Conservation (phyloP, 2,888 invertebrate genomes). For the Atherix ibis region DNA sequence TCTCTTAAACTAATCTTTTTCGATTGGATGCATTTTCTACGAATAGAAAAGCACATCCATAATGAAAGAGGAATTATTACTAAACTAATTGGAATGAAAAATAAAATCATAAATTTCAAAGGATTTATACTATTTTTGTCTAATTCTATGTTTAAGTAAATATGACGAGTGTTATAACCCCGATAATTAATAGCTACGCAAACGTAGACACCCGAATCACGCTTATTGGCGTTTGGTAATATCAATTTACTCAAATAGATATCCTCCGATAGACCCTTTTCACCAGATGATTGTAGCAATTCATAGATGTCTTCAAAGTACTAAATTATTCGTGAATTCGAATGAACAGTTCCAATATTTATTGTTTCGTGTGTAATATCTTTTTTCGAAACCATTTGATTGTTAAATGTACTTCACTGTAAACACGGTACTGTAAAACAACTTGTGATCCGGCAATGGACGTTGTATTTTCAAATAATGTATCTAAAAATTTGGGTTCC, state of each 20-base stretch:
- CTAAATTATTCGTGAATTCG: too few species aligned
- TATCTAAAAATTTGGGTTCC: conserved; percentile 24
- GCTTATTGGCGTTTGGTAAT: conserved; percentile 19
- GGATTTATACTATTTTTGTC: conserved; percentile 18
- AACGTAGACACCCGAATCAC: conserved; percentile 26
- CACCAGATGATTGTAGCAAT: conserved; percentile 20
- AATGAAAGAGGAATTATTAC: too few species aligned
- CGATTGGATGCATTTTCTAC: too few species aligned
- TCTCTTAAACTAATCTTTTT: too few species aligned
- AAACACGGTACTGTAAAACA: conserved; percentile 27
- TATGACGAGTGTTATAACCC: conserved; percentile 25
- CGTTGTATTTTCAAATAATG: conserved; percentile 22
- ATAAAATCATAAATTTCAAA: conserved; percentile 21
- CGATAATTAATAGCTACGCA: conserved; percentile 28
- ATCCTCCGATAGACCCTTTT: conserved; percentile 21
- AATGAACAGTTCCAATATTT: too few species aligned
- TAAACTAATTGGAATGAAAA: conserved; percentile 27
- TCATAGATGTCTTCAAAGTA: conserved; percentile 24
- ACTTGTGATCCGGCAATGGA: conserved; percentile 18
- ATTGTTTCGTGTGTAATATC: too few species aligned
- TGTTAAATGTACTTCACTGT: conserved; percentile 23
- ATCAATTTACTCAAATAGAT: conserved; percentile 28
- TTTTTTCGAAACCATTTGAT: conserved; percentile 29
- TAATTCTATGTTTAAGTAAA: conserved; percentile 24
- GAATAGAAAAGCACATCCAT: too few species aligned